phyloP scores from a whole-genome alignment of 2,113 vertebrate genomes.

The Zosterops lateralis region DNA sequence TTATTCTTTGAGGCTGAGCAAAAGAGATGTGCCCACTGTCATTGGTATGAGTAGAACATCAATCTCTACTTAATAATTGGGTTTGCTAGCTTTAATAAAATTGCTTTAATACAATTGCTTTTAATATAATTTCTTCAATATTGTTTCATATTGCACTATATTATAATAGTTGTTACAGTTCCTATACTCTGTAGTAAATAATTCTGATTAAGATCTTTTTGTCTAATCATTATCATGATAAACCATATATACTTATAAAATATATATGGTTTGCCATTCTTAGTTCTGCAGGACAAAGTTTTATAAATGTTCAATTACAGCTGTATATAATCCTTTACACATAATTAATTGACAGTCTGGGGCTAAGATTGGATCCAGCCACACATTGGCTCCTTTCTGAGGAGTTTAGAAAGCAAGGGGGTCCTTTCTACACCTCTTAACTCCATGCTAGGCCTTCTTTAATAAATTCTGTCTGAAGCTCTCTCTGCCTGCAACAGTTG shows the following conservation, averaged over 20 bases:
- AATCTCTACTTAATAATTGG: not conserved
- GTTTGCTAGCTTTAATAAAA: not conserved
- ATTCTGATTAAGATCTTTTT: not conserved
- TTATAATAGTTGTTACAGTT: not conserved
- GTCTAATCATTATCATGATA: not conserved
- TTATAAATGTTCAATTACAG: not conserved
- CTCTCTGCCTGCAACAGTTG: not conserved
- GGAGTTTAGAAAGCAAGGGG: not conserved
- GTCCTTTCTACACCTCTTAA: not conserved
- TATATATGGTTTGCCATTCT: not conserved
- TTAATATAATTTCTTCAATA: not conserved
- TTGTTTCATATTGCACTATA: not conserved
- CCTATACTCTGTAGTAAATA: not conserved
- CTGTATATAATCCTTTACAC: not conserved
- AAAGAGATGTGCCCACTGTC: not conserved
- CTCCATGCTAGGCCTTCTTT: not conserved
- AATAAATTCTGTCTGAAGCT: not conserved
- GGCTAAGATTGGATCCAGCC: not conserved
- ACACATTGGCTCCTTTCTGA: not conserved
- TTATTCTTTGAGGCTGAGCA: not conserved
- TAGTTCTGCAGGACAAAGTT: not conserved
- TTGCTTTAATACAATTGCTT: not conserved
- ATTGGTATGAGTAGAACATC: not conserved
- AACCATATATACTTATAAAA: not conserved
- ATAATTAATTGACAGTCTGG: not conserved